Percentiles rank a stretch among this genome's conserved stretches.
Evolutionary conservation across 1,140 invertebrate species (phyloP).

Genomic region (Notospermus geniculatus): DNA sequence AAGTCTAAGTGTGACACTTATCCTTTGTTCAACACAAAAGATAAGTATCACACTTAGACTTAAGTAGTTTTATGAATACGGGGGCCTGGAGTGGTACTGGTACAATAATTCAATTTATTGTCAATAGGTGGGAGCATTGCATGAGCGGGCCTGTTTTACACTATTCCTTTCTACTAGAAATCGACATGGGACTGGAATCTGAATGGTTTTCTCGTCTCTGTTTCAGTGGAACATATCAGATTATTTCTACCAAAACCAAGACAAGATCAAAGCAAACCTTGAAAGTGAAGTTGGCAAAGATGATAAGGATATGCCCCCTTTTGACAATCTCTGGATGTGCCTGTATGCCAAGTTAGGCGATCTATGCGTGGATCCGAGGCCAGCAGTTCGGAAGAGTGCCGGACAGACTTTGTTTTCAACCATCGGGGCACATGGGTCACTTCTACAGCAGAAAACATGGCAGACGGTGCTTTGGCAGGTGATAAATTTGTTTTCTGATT

Average conservation of each 20-base stretch:
- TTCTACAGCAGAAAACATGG: conserved; percentile 83
- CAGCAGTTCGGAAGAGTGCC: conserved; percentile 95
- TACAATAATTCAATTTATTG: no score
- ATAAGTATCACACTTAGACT: no score
- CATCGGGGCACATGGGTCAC: conserved; percentile 88
- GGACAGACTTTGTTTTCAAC: conserved; percentile 98
- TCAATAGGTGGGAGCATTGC: no score
- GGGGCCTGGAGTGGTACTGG: no score
- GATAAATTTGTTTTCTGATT: no score
- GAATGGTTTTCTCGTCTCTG: conserved; percentile 31
- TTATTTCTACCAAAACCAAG: conserved; percentile 93
- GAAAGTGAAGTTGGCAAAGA: conserved; percentile 20
- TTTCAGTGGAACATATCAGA: conserved; percentile 95
- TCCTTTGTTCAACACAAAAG: no score
- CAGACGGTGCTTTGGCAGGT: conserved; percentile 61
- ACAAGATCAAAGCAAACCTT: conserved; percentile 65
- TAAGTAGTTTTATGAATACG: no score
- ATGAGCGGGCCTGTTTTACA: no score
- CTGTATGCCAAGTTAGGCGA: conserved; percentile 86
- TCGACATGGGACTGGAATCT: no score
- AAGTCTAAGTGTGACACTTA: no score
- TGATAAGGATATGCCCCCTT: conserved; percentile 63
- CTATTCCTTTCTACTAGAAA: no score
- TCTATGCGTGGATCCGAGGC: conserved; percentile 90
- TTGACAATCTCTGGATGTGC: conserved; percentile 95